Evolutionary conservation across 2,888 invertebrate species (phyloP), one percentile per base, ranked within the genome.

Genomic region (Latrodectus elegans): DNA sequence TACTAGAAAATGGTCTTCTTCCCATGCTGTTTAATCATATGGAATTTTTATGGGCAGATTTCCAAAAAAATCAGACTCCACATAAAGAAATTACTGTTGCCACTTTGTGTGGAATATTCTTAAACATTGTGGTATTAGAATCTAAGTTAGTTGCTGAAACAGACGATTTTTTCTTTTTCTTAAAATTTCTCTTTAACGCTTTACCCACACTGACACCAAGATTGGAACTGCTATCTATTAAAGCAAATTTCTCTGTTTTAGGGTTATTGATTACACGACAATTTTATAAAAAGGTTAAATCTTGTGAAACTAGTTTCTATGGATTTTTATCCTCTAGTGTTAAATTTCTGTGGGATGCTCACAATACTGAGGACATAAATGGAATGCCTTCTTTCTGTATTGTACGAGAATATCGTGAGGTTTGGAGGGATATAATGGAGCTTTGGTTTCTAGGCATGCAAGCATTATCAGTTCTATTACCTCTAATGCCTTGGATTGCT

Each of bases 391-490:
- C 95, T 78, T 93, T 97, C 87, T 96, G 97, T 3, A 96, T 97
- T 0, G 94, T 97, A 1, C 95, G 96, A 93, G 93, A 95, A 4
- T 97, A 97, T 92, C 96, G 97, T 91, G 95, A 96, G 91, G 94
- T 95, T 91, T 97, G 97, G 97, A 95, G 95, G 93, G 97, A 97
- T 92, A 94, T 97, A 87, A 96, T 95, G 92, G 97, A 97, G 91
- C 93, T 97, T 15, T 97, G 97, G 97, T 97, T 97, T 92, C 93
- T 97, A 89, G 97, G 97, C 38, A 97, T 97, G 96, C 97, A 97
- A 92, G 97, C 97, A 1, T 95, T 97, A 94, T 95, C 96, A 91
- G 95, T 95, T 55, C 95, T 97, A 0, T 92, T 97, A 67, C 95
- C 96, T 22, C 94, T 95, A 88, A 88, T 90, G 81, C 90, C 90